A percentile compares a stretch with the other conserved stretches of the same genome.
Conservation (phyloP, 2,888 invertebrate genomes). For the Cantharis lateralis region DNA sequence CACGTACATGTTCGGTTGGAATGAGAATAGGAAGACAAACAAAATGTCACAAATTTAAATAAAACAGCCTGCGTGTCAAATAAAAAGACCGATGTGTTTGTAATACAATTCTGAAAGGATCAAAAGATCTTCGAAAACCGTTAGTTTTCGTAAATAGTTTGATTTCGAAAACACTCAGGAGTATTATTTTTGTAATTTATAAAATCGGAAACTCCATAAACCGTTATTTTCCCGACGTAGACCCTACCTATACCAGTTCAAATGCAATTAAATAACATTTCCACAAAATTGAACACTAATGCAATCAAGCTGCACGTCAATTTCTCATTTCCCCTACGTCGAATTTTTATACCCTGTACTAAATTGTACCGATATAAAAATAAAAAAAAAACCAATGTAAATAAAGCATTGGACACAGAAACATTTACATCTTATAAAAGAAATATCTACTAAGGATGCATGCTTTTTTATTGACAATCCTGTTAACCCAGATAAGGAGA, state of each 20-base stretch:
- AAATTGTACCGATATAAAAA: neutral
- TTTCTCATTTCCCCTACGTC: neutral
- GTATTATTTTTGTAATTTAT: neutral
- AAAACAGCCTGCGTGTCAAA: neutral
- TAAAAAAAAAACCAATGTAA: neutral
- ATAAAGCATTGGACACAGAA: neutral
- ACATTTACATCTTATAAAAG: neutral
- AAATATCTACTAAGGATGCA: neutral
- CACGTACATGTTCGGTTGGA: no score
- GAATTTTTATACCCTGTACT: neutral
- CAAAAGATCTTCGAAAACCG: neutral
- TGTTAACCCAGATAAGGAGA: neutral
- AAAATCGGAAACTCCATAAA: neutral
- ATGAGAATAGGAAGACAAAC: neutral
- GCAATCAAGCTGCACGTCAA: neutral
- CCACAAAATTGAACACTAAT: neutral
- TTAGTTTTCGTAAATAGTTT: neutral
- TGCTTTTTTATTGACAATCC: neutral
- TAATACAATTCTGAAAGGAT: neutral
- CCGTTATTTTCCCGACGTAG: neutral
- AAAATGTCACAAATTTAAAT: neutral
- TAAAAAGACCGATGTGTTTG: neutral
- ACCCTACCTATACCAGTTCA: neutral
- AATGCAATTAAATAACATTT: neutral
- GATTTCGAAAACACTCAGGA: neutral